phyloP scores from a whole-genome alignment of 2,113 vertebrate genomes.

The Phrynosoma blainvillii region DNA sequence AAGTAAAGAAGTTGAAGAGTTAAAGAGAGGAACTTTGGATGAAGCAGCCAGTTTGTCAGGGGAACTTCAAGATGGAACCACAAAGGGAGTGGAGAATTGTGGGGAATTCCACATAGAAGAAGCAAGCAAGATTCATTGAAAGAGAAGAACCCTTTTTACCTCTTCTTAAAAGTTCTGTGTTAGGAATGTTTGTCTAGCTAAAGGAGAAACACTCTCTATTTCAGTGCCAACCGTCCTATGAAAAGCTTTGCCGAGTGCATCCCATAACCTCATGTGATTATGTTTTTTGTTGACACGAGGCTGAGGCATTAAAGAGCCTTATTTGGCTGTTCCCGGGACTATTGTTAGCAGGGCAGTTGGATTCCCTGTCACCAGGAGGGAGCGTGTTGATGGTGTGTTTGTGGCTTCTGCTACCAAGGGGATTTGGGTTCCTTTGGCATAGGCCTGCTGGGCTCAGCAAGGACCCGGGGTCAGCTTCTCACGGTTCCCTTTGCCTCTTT shows the following conservation, averaged over 20 bases:
- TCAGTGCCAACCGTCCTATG: not conserved
- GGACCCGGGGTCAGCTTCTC: not conserved
- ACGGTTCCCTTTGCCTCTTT: accelerated
- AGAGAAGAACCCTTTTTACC: not conserved
- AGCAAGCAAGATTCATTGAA: not conserved
- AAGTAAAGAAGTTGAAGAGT: not conserved
- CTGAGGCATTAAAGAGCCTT: not conserved
- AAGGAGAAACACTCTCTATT: not conserved
- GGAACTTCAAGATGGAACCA: not conserved
- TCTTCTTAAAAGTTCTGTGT: not conserved
- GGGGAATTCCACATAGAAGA: not conserved
- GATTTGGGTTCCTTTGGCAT: constrained; percentile 27
- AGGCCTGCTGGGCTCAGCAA: not conserved
- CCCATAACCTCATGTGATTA: not conserved
- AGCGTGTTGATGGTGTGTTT: not conserved
- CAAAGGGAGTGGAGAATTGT: not conserved
- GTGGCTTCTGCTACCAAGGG: constrained; percentile 21
- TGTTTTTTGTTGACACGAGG: not conserved
- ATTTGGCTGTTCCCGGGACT: constrained; percentile 16
- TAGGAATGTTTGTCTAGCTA: not conserved
- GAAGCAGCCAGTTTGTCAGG: not conserved
- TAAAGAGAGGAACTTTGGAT: not conserved
- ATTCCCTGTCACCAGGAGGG: not conserved
- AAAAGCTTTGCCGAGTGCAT: accelerated
- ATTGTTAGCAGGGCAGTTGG: not conserved